A percentile compares a stretch with the other conserved stretches of the same genome.
These are phyloP conservation scores for Trematomus bernacchii DNA, from an alignment of 2,797 vertebrate species.

Conservation along the genomic window DNA sequence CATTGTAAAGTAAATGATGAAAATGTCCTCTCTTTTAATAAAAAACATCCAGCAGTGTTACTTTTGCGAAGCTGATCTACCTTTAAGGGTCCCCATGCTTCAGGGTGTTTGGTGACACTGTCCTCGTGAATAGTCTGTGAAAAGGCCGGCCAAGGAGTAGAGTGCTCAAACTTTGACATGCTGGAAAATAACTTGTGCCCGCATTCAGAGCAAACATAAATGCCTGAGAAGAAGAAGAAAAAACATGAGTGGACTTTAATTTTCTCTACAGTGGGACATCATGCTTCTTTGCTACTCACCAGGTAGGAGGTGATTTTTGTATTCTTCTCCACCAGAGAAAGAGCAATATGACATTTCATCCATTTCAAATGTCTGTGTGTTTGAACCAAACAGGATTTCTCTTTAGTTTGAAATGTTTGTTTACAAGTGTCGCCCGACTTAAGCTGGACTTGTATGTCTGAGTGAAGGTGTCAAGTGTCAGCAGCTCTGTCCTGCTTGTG, in stretches of 20 bases:
- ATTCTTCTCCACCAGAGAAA: conserved; percentile 85
- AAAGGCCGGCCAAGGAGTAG: conserved; percentile 90
- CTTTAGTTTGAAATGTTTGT: neutral
- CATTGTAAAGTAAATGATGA: neutral
- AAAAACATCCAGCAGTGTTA: neutral
- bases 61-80: conserved; percentile 58
- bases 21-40: neutral
- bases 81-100: conserved; percentile 85
- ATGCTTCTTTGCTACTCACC: conserved; percentile 75
- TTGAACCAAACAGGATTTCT: neutral
- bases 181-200: conserved; percentile 90
- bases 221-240: conserved; percentile 65
- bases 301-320: conserved; percentile 85
- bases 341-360: conserved; percentile 87
- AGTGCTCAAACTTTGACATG: conserved; percentile 87
- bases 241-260: neutral
- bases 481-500: conserved; percentile 26
- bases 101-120: conserved; percentile 86
- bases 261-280: neutral
- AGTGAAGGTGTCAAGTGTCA: conserved; percentile 61
- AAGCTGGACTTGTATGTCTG: conserved; percentile 6
- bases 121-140: conserved; percentile 84
- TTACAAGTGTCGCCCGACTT: conserved; percentile 9
- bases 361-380: conserved; percentile 31
- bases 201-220: conserved; percentile 87